phyloP scores from a whole-genome alignment of 2,797 vertebrate species.

The Adrianichthys oophorus region DNA sequence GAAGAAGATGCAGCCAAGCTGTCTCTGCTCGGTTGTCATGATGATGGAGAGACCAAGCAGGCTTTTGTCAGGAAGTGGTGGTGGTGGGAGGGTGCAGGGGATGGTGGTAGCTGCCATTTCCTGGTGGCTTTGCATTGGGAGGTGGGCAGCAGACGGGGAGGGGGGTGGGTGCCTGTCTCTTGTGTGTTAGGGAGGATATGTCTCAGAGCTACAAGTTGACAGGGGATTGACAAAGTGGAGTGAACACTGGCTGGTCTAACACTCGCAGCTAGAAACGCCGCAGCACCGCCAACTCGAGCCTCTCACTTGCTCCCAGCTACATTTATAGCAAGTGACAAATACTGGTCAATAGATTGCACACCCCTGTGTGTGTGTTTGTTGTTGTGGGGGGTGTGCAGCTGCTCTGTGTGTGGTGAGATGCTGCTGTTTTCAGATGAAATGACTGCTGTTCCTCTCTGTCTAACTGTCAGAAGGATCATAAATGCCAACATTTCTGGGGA shows the following conservation, averaged over 20 bases:
- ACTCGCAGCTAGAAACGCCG: conserved; percentile 79
- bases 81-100: conserved; percentile 2
- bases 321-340: conserved; percentile 81
- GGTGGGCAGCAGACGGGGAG: conserved; percentile 45
- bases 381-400: not conserved
- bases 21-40: conserved; percentile 62
- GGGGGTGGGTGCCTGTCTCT: conserved; percentile 53
- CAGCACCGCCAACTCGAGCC: conserved; percentile 69
- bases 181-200: conserved; percentile 68
- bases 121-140: conserved; percentile 57
- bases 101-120: conserved; percentile 67
- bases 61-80: conserved; percentile 69
- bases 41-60: conserved; percentile 68
- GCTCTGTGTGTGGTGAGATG: conserved; percentile 7
- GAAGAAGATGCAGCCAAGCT: conserved; percentile 57
- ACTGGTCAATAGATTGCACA: conserved; percentile 71
- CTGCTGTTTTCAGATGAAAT: no score
- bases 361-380: conserved; percentile 36
- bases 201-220: conserved; percentile 82
- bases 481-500: no score
- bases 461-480: no score
- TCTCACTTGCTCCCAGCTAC: conserved; percentile 72
- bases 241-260: conserved; percentile 75
- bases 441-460: no score
- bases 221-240: conserved; percentile 80